Evolutionary conservation across 1,140 invertebrate species (phyloP), one percentile per base, ranked within the genome.

Genomic region (Medauroidea extradentata): DNA sequence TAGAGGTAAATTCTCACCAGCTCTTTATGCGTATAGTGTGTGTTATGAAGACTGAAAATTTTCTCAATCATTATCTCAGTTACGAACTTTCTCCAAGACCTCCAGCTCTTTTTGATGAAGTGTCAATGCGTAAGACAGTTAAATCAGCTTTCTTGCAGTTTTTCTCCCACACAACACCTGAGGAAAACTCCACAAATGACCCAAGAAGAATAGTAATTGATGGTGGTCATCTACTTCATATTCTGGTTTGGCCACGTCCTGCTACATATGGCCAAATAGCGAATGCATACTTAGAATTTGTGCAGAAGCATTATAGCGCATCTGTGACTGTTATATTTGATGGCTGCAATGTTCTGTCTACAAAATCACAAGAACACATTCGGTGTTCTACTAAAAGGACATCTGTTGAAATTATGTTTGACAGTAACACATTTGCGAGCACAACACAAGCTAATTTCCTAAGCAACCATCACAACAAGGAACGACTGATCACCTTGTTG

Each of bases 21-120:
- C 64, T 75, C 3, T 74, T 75, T 62, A 71, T 73, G 56, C 61
- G 73, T 61, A 75, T 75, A 59, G 57, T 58, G 60, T 60, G 67
- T 43, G 41, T 50, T 16, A 71, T 73, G 62, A 41, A 71, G 65
- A 65, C 64, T 64, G 64, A 73, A 62, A 68, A 67, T 56, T 56
- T 71, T 61, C 61, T 71, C 42, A 34, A 68, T 57, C 55, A 71
- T 67, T 71, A 72, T 65, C 58, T 75, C 60, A 61, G 68, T 54
- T 74, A 72, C 68, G 71, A 77, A 70, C 41, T 75, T 46, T 67
- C 65, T 50, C 70, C 71, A 48, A 73, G 66, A 67, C 71, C 74
- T 21, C 59, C 63, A 62, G 60, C 72, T 54, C 50, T 77, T 63
- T 77, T 74, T 69, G 67, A 72, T 68, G 67, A 61, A 62, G 49